Conservation (phyloP, 2,797 vertebrate species). For the Spatula versicolor region DNA sequence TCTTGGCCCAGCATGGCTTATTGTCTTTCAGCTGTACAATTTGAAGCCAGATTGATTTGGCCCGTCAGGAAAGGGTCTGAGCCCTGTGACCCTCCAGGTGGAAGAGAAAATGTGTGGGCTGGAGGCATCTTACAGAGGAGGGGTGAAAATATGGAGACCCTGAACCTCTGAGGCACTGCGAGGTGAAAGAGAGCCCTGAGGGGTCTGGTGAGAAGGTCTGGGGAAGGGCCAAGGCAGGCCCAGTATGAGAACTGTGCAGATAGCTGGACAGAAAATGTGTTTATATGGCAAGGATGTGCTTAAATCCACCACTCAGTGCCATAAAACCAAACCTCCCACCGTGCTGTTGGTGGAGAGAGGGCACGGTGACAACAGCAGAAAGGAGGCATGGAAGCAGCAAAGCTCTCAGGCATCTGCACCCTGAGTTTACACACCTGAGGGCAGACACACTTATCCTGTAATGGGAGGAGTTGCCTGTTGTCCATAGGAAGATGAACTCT, state of each 20-base stretch:
- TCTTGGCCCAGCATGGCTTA: background rate
- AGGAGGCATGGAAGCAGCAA: background rate
- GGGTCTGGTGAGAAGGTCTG: background rate
- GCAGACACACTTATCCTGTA: background rate
- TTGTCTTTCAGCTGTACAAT: background rate
- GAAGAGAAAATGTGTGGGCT: background rate
- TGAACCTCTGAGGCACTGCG: background rate
- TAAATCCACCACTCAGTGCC: background rate
- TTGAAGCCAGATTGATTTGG: background rate
- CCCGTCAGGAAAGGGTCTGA: background rate
- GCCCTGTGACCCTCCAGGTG: background rate
- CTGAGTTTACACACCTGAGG: background rate
- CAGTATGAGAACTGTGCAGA: background rate
- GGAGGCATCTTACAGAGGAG: background rate
- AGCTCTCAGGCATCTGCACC: background rate
- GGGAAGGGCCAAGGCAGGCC: background rate
- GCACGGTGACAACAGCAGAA: background rate
- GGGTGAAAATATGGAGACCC: background rate
- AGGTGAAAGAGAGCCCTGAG: background rate
- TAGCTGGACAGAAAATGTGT: background rate
- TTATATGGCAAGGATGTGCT: background rate
- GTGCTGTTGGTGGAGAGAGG: background rate
- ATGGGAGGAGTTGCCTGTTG: background rate
- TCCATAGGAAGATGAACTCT: background rate
- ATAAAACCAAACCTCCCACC: conserved; percentile 26